phyloP scores from a whole-genome alignment of 2,113 vertebrate species.

The Fregetta grallaria region DNA sequence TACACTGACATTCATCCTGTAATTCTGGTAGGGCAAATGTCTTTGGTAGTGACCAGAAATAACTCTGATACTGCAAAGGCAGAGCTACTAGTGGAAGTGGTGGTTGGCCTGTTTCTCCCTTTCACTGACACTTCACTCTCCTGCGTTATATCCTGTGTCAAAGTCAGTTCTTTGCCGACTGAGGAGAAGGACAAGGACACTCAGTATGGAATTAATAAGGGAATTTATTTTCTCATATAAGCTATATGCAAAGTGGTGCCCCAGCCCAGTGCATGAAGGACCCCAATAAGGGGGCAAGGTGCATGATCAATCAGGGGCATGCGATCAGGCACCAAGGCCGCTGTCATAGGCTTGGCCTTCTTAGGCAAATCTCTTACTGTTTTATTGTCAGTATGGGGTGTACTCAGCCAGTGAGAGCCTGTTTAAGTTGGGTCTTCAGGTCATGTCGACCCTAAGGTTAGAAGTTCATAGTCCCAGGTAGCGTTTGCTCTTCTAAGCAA shows the following conservation, averaged over 20 bases:
- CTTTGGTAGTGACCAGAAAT: not conserved
- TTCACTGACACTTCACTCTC: not conserved
- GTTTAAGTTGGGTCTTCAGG: not conserved
- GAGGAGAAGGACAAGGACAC: accelerated
- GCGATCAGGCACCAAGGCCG: not conserved
- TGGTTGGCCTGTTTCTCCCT: not conserved
- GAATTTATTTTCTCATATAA: not conserved
- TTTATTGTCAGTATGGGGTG: not conserved
- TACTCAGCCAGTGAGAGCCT: not conserved
- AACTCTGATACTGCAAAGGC: not conserved
- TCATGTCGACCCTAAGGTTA: not conserved
- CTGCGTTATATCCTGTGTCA: not conserved
- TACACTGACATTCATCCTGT: not conserved
- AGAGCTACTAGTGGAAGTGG: not conserved
- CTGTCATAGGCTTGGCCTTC: accelerated
- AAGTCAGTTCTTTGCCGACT: not conserved
- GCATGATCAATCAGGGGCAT: not conserved
- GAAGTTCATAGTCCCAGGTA: not conserved
- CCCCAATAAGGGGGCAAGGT: not conserved
- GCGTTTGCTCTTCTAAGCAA: not conserved
- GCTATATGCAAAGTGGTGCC: not conserved
- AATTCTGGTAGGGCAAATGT: not conserved
- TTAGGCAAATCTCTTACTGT: not conserved
- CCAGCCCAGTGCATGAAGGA: not conserved
- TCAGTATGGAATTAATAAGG: not conserved